A percentile compares a stretch with the other conserved stretches of the same genome.
Conservation (phyloP, 2,797 vertebrate genomes). For the Sciurus carolinensis region DNA sequence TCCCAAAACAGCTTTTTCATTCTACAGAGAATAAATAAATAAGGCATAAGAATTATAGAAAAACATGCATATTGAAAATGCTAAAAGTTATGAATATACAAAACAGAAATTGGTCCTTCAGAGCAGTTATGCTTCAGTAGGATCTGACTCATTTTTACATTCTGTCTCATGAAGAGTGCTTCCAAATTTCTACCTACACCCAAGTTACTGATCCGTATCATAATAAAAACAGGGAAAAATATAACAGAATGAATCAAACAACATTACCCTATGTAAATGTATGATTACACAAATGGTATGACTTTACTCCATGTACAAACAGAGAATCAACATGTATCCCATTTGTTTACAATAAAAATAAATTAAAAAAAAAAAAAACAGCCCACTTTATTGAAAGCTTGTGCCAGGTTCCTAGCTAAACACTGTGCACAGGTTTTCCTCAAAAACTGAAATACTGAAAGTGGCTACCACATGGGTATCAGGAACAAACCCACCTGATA, state of each 20-base stretch:
- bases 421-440: neutral
- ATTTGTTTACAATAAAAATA: too few species aligned
- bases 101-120: neutral
- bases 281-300: too few species aligned
- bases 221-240: slow-evolving; percentile 10
- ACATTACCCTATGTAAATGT: too few species aligned
- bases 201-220: neutral
- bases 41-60: slow-evolving; percentile 8
- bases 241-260: too few species aligned
- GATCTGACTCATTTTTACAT: slow-evolving; percentile 33
- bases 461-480: neutral
- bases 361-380: neutral
- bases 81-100: neutral
- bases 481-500: neutral
- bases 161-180: neutral
- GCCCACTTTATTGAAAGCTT: neutral
- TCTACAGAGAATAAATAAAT: slow-evolving; percentile 89
- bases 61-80: slow-evolving; percentile 6
- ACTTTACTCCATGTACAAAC: too few species aligned
- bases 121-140: neutral
- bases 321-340: too few species aligned
- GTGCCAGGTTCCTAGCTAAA: neutral
- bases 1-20: slow-evolving; percentile 97
- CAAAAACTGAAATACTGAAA: slow-evolving; percentile 53
- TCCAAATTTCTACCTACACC: neutral